Base-by-base conservation (phyloP, 2,888 invertebrate species). In the Eumacrocentrus americanus region DNA sequence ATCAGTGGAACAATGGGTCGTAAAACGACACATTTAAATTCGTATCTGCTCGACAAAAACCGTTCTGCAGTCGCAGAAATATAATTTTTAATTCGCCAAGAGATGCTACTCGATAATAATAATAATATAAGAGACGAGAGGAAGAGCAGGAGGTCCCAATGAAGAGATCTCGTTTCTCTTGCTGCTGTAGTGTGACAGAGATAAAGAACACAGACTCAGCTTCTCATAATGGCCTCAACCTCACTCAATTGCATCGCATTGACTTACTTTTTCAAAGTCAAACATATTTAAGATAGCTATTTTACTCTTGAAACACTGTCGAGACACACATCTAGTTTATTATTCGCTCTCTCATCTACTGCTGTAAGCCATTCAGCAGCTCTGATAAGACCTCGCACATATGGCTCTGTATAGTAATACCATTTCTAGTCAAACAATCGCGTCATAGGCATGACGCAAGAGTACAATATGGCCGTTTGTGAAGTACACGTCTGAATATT, bases 241-340 rank as follows among this genome's bases (percentile, higher is more conserved):
- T 72, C 60, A 68, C 65, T 67, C 70, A 63, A 61, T 64, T 70
- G 74, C 70, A 75, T 75, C 64, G 67, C 74, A 76, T 76, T 76
- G 75, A 73, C 75, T 74, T 72, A 76, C 76, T 76, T 74, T 72
- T 71, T 66, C 70, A 69, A 74, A 71, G 70, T 70, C 71, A 69
- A 70, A 70, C 70, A 66, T 65, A 69, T 66, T 67, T 60, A 50
- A 23, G 14, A 35, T 22, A 38, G 20, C 18, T 20, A 44, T 54
- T 18, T 25, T 11, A n/a, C 46, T 25, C 29, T 29, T 29, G 29
- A 9, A 29, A 29, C 9, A 29, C 9, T 9, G 29, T 6, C 9
- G 29, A 29, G 29, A 29, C 5, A 29, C n/a, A 9, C 9, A 29
- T 4, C 29, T 29, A 6, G 5, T 29, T 6, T 29, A 29, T 29